Evolutionary conservation across 1,140 invertebrate species (phyloP), one percentile per base, ranked within the genome.

Genomic region (Formica exsecta): DNA sequence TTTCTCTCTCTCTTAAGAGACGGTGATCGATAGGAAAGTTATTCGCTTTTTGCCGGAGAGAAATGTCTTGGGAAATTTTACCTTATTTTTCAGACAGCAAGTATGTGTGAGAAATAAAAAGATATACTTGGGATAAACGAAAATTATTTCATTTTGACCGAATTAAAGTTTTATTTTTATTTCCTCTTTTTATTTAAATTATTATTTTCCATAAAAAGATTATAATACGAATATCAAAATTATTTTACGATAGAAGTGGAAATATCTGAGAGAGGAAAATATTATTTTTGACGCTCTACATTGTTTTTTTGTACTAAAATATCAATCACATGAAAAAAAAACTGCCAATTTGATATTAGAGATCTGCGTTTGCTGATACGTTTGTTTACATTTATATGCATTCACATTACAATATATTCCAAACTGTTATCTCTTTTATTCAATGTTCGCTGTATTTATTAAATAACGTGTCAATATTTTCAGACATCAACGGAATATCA

Each of bases 21-120:
- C 48, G 41, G 70, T 73, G 61, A 83, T 89, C 84, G 73, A 89
- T 89, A 68, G 79, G 54, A 77, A 83, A 32, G 54, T 41, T 25
- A 86, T 29, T 61, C 41, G 41, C 61, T 85, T 85, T 77, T 85
- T 76, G n/a, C 36, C 44, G 41, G 32, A 13, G 59, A 44, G 59
- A 32, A 84, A 84, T 32, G 61, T 77, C 22, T 25, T 64, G n/a
- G 22, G 54, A 16, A 19, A 4, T 4, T 51, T 51, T 51, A 51
- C 22, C 5, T 68, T 44, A 11, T 44, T 68, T 44, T 54, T 36
- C n/a, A 7, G 2, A 29, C 54, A 1, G 44, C 29, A 51, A 32
- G 9, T 16, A 51, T 44, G 13, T n/a, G n/a, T 13, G 51, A 61
- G 5, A 64, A 61, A 25, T 16, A 65, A 25, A 64, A n/a, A 48